Percentiles rank a stretch among this genome's conserved stretches.
phyloP scores from a whole-genome alignment of 2,113 vertebrate genomes.

The Salvelinus sp. region DNA sequence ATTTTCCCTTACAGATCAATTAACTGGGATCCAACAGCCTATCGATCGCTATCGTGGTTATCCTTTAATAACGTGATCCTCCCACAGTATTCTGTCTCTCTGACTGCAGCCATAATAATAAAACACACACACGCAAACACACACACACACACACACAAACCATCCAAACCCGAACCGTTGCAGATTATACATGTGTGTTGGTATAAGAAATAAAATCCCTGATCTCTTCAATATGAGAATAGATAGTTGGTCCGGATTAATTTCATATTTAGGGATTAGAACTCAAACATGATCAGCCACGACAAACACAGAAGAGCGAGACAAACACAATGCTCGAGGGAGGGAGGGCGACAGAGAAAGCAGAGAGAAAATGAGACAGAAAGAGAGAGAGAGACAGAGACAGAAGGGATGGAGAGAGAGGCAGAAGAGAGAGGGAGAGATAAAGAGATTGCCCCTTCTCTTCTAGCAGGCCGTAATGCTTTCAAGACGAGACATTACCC shows the following conservation, averaged over 20 bases:
- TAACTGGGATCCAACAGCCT: conserved; percentile 22
- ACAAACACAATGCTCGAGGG: conserved; percentile 4
- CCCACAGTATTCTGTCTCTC: background rate
- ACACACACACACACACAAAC: background rate
- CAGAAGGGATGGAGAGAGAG: conserved; percentile 11
- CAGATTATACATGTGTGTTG: conserved; percentile 9
- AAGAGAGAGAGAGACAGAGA: background rate
- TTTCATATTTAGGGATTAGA: conserved; percentile 36
- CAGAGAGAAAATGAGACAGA: conserved; percentile 1
- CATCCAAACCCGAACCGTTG: background rate
- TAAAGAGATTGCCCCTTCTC: conserved; percentile 51
- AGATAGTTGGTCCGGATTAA: conserved; percentile 16
- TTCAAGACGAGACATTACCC: conserved; percentile 87
- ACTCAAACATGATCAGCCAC: conserved; percentile 23
- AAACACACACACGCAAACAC: background rate
- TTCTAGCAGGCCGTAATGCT: conserved; percentile 83
- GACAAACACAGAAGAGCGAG: conserved; percentile 27
- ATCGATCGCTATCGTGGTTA: conserved; percentile 22
- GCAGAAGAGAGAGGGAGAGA: conserved; percentile 46
- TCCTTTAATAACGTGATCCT: conserved; percentile 12
- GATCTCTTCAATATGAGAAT: conserved; percentile 5
- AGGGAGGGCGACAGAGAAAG: conserved; percentile 20
- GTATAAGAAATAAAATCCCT: conserved; percentile 8
- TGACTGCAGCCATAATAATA: background rate
- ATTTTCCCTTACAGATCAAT: conserved; percentile 45